phyloP scores from a whole-genome alignment of 2,888 invertebrate genomes.

The Monoplex corrugatus region DNA sequence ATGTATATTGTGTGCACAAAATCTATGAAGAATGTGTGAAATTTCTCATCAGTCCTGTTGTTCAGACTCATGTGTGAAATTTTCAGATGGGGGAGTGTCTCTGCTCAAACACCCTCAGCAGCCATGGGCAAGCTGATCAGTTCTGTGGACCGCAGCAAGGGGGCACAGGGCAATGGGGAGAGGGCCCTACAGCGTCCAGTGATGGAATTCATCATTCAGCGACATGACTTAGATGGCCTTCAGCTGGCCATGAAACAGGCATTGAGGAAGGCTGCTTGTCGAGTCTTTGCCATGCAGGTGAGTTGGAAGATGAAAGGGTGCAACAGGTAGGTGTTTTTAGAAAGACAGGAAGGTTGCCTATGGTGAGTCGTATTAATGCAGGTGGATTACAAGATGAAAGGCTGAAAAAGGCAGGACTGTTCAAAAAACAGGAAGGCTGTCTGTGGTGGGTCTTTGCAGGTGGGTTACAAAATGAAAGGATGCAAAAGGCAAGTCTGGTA shows the following conservation, averaged over 20 bases:
- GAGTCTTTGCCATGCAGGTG: conserved; percentile 92
- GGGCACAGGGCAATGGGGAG: conserved; percentile 62
- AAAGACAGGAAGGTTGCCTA: too few species aligned
- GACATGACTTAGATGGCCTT: conserved; percentile 91
- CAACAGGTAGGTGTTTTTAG: not conserved
- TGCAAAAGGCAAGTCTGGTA: too few species aligned
- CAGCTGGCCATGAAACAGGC: conserved; percentile 94
- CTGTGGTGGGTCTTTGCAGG: too few species aligned
- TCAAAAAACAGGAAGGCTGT: too few species aligned
- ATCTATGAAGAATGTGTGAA: too few species aligned
- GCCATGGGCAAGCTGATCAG: conserved; percentile 89
- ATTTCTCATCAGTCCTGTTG: not conserved
- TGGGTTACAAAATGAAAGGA: too few species aligned
- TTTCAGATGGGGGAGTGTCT: conserved; percentile 89
- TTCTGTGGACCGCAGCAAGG: conserved; percentile 70
- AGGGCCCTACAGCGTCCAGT: conserved; percentile 89
- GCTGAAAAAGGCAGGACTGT: too few species aligned
- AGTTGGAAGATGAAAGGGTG: too few species aligned
- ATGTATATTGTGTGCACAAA: too few species aligned
- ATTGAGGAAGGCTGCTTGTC: conserved; percentile 85
- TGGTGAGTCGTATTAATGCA: too few species aligned
- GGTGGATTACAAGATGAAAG: too few species aligned
- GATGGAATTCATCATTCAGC: conserved; percentile 89
- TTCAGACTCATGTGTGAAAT: not conserved
- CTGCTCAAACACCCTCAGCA: conserved; percentile 94